Conservation (phyloP, 2,113 vertebrate genomes). For the Cephalopterus ornatus region DNA sequence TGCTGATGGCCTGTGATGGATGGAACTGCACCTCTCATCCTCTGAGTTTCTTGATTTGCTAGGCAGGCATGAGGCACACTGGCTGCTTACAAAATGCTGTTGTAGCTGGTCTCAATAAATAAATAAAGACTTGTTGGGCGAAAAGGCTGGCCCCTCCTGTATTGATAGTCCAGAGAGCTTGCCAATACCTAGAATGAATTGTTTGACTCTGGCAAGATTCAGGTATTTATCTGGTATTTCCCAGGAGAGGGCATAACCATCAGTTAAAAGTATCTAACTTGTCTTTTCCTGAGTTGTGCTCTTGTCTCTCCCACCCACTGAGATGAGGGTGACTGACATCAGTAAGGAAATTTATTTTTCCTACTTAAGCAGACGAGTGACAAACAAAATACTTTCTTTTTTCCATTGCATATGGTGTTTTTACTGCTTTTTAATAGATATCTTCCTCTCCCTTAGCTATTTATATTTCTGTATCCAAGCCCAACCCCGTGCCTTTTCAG, state of each 20-base stretch:
- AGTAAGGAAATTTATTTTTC: neutral
- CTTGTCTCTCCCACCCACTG: neutral
- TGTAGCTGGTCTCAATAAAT: neutral
- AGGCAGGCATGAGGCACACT: fast-evolving
- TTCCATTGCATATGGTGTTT: neutral
- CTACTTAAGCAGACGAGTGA: neutral
- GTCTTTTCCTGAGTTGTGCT: neutral
- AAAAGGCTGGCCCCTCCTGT: neutral
- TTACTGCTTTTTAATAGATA: neutral
- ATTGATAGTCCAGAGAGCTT: neutral
- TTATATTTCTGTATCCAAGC: neutral
- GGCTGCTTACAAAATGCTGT: neutral
- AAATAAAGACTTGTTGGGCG: neutral
- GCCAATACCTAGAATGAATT: neutral
- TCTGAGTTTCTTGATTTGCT: neutral
- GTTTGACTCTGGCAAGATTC: neutral
- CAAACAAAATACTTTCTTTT: neutral
- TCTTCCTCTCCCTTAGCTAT: neutral
- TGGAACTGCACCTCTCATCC: neutral
- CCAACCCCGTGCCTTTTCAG: neutral
- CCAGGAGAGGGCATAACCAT: neutral
- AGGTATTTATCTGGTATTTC: neutral
- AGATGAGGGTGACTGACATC: neutral
- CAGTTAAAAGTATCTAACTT: neutral
- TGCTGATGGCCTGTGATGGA: fast-evolving